These are phyloP conservation scores for Bettongia penicillata DNA, from an alignment of 2,113 vertebrate species.

Conservation along the genomic window DNA sequence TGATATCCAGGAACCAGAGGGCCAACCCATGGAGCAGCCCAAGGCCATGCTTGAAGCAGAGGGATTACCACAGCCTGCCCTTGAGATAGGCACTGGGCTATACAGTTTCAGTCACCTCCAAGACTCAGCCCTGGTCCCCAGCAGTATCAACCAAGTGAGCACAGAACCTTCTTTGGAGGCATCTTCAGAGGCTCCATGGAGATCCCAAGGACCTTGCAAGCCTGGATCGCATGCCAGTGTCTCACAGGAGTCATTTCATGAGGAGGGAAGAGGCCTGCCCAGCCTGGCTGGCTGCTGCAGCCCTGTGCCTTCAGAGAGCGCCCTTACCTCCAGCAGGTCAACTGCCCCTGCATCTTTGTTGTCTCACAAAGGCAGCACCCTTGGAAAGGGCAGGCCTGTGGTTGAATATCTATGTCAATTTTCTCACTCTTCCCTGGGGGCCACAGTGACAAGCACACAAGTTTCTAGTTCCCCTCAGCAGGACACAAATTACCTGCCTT, in stretches of 20 bases:
- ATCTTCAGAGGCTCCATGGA: slow-evolving; percentile 52
- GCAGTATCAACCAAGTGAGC: neutral
- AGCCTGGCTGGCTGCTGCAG: neutral
- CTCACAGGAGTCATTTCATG: neutral
- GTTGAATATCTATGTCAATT: slow-evolving; percentile 74
- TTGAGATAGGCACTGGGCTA: slow-evolving; percentile 67
- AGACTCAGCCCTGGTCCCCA: slow-evolving; percentile 55
- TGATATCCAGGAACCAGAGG: slow-evolving; percentile 66
- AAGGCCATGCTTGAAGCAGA: slow-evolving; percentile 72
- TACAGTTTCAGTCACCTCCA: slow-evolving; percentile 62
- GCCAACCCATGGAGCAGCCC: slow-evolving; percentile 57
- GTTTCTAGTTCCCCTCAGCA: slow-evolving; percentile 62
- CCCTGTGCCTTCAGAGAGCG: slow-evolving; percentile 36
- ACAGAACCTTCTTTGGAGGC: slow-evolving; percentile 65
- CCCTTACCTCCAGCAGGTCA: neutral
- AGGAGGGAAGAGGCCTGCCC: slow-evolving; percentile 2
- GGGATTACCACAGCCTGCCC: slow-evolving; percentile 74
- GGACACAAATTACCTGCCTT: slow-evolving; percentile 50
- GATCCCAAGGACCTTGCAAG: slow-evolving; percentile 11
- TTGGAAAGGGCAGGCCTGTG: slow-evolving; percentile 62
- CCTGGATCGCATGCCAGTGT: neutral
- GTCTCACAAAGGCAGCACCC: neutral
- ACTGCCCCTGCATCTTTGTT: slow-evolving; percentile 52
- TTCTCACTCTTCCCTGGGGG: slow-evolving; percentile 55
- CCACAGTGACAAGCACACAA: slow-evolving; percentile 55